Base-by-base conservation (phyloP, 2,888 invertebrate genomes). In the Argyresthia albistria region DNA sequence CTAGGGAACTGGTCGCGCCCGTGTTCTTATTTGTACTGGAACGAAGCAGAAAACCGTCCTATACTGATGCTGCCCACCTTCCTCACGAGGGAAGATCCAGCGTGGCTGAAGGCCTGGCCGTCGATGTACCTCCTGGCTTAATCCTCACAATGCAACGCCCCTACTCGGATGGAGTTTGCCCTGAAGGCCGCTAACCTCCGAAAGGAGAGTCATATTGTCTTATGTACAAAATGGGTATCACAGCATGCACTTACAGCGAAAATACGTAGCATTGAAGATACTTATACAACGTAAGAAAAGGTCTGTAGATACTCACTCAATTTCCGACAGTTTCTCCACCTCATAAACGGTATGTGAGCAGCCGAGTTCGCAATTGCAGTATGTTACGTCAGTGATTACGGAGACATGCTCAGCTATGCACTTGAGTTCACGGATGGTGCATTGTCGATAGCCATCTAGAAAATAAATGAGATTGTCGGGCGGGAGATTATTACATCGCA, bases 341-440 rank as follows among this genome's bases (percentile, higher is more conserved):
- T 92, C 92, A 60, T 94, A 95, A 0, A 94, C 91, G 0, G 93
- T 93, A 67, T 93, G 93, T 8, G 90, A 89, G 69, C 95, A 95
- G 43, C 93, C 91, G 11, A 95, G 81, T 62, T 93, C 91, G 70
- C 95, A 95, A 7, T 87, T 61, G 63, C 94, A 94, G 46, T 87
- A 80, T 35, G 89, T 87, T 7, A 91, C 89, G 53, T 90, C 89
- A 7, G 87, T 89, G 46, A 92, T 92, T 48, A 83, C 79, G 0
- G 75, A 66, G 45, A 82, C 79, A 65, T 90, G 69, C 9, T 82
- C 75, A 0, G 86, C 79, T 43, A 94, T 83, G 60, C 93, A 93
- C 46, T 71, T 68, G 54, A 93, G 73, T 59, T 92, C 90, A 1
- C 73, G 73, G 4, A 93, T 63, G 0, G 77, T 80, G 62, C 93